These are phyloP conservation scores for Semicossyphus pulcher DNA, from an alignment of 2,113 vertebrate species.

Conservation along the genomic window DNA sequence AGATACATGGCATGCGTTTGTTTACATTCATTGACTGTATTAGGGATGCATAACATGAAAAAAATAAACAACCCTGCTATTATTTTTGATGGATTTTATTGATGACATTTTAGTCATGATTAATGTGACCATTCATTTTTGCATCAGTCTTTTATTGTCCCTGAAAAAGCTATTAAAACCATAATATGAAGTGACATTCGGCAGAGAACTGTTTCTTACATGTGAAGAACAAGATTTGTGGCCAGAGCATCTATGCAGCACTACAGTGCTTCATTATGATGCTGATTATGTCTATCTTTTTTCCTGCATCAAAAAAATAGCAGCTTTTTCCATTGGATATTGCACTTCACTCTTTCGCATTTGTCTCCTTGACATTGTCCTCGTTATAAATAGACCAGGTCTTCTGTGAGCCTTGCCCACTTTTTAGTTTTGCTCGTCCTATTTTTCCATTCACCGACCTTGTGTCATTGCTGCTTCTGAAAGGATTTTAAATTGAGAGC, in stretches of 20 bases:
- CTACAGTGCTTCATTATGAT: too few relatives aligned
- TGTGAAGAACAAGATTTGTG: too few relatives aligned
- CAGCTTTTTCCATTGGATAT: neutral
- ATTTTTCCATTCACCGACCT: neutral
- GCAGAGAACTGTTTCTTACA: too few relatives aligned
- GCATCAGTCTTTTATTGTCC: too few relatives aligned
- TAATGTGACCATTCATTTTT: too few relatives aligned
- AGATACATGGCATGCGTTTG: neutral
- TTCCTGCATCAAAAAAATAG: neutral
- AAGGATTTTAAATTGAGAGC: neutral
- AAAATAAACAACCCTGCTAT: too few relatives aligned
- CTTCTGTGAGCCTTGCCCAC: neutral
- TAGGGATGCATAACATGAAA: too few relatives aligned
- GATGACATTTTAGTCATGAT: too few relatives aligned
- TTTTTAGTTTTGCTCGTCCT: neutral
- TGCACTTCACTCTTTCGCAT: neutral
- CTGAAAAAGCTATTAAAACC: too few relatives aligned
- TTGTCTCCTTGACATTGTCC: neutral
- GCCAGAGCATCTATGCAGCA: neutral
- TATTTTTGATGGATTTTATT: too few relatives aligned
- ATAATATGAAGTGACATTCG: too few relatives aligned
- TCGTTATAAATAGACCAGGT: slow-evolving; percentile 9
- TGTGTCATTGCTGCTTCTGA: neutral
- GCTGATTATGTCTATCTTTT: too few relatives aligned
- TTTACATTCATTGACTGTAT: neutral